Conservation (phyloP, 2,888 invertebrate genomes). For the Chloroclysta siterata region DNA sequence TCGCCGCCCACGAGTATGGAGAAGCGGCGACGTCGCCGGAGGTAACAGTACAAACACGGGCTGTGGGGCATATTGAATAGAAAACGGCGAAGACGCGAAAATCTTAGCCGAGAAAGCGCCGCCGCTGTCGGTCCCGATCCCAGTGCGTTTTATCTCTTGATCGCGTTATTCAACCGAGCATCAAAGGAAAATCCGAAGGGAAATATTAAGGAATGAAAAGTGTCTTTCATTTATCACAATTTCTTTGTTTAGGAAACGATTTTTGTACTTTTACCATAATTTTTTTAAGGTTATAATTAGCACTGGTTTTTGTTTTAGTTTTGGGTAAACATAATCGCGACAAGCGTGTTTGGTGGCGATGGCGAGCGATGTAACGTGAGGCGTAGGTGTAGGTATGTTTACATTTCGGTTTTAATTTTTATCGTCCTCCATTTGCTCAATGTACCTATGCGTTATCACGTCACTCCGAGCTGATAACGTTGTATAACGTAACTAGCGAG, state of each 20-base stretch:
- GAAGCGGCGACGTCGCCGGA: slow-evolving; percentile 39
- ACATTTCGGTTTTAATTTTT: slow-evolving; percentile 71
- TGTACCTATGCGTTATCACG: slow-evolving; percentile 72
- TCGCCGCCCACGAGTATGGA: slow-evolving; percentile 43
- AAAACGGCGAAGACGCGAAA: slow-evolving; percentile 52
- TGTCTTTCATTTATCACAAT: slow-evolving; percentile 68
- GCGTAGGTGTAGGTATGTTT: slow-evolving; percentile 55
- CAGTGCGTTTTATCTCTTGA: slow-evolving; percentile 79
- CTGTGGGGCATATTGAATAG: slow-evolving; percentile 58
- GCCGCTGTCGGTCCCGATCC: slow-evolving; percentile 57
- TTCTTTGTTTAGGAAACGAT: slow-evolving; percentile 63
- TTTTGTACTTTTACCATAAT: slow-evolving; percentile 44
- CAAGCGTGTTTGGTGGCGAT: slow-evolving; percentile 50
- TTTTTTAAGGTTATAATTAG: slow-evolving; percentile 24
- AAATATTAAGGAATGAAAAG: slow-evolving; percentile 73
- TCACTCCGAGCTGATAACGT: slow-evolving; percentile 69
- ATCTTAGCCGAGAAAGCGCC: slow-evolving; percentile 64
- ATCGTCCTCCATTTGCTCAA: slow-evolving; percentile 67
- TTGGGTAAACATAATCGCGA: slow-evolving; percentile 41
- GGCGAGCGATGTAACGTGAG: slow-evolving; percentile 55
- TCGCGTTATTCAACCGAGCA: slow-evolving; percentile 80
- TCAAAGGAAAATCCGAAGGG: slow-evolving; percentile 75
- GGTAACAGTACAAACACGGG: slow-evolving; percentile 51
- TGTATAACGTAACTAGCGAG: slow-evolving; percentile 62
- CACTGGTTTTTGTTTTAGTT: slow-evolving; percentile 7